Evolutionary conservation across 2,888 invertebrate species (phyloP), one percentile per base, ranked within the genome.

Genomic region (Synergus gifuensis): DNA sequence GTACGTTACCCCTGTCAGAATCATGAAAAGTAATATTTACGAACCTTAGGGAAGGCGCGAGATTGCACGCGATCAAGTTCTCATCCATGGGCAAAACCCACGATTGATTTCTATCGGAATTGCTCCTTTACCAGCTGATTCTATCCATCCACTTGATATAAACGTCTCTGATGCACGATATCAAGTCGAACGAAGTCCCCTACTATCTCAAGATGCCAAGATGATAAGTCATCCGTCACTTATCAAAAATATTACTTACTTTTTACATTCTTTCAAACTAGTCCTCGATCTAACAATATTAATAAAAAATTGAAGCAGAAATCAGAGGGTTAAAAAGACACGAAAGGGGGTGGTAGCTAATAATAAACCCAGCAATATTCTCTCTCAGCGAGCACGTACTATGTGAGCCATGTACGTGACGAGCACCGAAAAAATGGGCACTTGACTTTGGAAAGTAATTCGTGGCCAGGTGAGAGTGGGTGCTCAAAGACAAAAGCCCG

Each of bases 371-470:
- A 63, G 4, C 11, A 46, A 49, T 49, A 64, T 64, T 62, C 62
- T 44, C 36, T 14, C 28, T 77, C 36, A 49, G 40, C 64, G 64
- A 63, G 46, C 64, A 77, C 49, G 49, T 64, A 49, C 67, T 58
- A 78, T 62, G 62, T 64, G 46, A 58, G 22, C 22, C 16, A 40
- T 28, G 69, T 60, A 78, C 78, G 78, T 78, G 69, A 78, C 69
- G 40, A 69, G 60, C 44, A 44, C 44, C 42, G 18, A 69, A 78
- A 78, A 64, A 78, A 77, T 14, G 11, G 22, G 11, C 44, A 60
- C 69, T 69, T 69, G 78, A 78, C 78, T 78, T 78, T 36, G 62
- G 69, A 28, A 42, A 67, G 60, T 54, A 78, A 78, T 77, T 78
- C 78, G 78, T 73, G 69, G 58, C 78, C 62, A 78, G 16, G 46